phyloP scores from a whole-genome alignment of 1,140 invertebrate genomes.

The Catajapyx aquilonaris region DNA sequence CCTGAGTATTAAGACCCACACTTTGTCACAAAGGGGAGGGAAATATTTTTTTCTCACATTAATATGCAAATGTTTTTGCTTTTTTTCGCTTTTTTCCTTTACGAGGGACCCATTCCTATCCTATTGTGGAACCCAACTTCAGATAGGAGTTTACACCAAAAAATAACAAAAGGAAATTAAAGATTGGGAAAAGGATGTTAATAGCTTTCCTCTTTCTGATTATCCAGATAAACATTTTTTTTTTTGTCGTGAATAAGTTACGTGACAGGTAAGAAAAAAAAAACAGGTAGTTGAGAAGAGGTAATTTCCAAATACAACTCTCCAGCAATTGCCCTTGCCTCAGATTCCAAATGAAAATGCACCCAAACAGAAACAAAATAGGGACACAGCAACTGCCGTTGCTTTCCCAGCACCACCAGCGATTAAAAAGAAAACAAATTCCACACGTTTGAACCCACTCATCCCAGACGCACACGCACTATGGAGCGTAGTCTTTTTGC shows the following conservation, averaged over 20 bases:
- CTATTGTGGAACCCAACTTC: background rate
- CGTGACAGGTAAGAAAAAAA: too few relatives aligned
- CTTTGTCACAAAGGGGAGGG: background rate
- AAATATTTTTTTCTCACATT: background rate
- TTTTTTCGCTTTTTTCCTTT: conserved; percentile 1
- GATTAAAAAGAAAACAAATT: too few relatives aligned
- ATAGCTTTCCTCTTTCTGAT: background rate
- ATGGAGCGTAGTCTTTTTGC: too few relatives aligned
- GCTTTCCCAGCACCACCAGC: too few relatives aligned
- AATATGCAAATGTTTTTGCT: background rate
- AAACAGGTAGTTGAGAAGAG: too few relatives aligned
- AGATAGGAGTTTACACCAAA: background rate
- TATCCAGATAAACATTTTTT: background rate
- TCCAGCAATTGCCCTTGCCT: too few relatives aligned
- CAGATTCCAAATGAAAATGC: too few relatives aligned
- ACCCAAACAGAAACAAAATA: too few relatives aligned
- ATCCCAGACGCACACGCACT: too few relatives aligned
- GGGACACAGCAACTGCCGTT: too few relatives aligned
- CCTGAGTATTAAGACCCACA: background rate
- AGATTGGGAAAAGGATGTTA: background rate
- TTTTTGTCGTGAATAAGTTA: background rate
- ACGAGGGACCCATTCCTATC: background rate
- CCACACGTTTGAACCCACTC: too few relatives aligned
- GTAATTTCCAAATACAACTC: too few relatives aligned
- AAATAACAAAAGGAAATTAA: background rate